phyloP scores from a whole-genome alignment of 1,140 invertebrate species.

The Capitella teleta region DNA sequence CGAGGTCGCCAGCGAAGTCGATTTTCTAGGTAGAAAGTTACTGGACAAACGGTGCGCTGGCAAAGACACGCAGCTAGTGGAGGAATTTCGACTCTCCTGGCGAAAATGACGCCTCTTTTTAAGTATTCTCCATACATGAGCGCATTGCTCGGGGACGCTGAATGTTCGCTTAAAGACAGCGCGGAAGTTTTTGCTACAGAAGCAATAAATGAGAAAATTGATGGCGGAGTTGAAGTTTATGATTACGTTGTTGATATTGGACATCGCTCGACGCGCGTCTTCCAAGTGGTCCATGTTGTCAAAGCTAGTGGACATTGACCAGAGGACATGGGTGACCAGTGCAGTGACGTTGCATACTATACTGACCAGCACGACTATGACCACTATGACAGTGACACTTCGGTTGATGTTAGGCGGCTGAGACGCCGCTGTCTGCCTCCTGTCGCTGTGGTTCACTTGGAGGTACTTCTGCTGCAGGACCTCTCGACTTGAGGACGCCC shows the following conservation, averaged over 20 bases:
- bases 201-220: slow-evolving; percentile 14
- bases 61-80: too few species aligned
- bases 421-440: neutral
- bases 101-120: too few species aligned
- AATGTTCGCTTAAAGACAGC: too few species aligned
- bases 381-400: slow-evolving; percentile 2
- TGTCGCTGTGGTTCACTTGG: neutral
- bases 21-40: too few species aligned
- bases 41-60: too few species aligned
- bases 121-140: too few species aligned
- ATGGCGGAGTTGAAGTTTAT: slow-evolving; percentile 12
- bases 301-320: slow-evolving; percentile 7
- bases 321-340: slow-evolving; percentile 10
- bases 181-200: slow-evolving; percentile 11
- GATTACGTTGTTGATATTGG: slow-evolving; percentile 5
- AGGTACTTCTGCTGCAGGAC: neutral
- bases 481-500: slow-evolving; percentile 3
- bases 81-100: too few species aligned
- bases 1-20: too few species aligned
- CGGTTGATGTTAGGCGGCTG: neutral
- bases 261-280: neutral
- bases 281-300: neutral
- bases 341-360: slow-evolving; percentile 5
- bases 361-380: slow-evolving; percentile 8
- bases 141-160: too few species aligned